Evolutionary conservation across 1,140 invertebrate genomes (phyloP).

Genomic region (Globodera ellingtonae): DNA sequence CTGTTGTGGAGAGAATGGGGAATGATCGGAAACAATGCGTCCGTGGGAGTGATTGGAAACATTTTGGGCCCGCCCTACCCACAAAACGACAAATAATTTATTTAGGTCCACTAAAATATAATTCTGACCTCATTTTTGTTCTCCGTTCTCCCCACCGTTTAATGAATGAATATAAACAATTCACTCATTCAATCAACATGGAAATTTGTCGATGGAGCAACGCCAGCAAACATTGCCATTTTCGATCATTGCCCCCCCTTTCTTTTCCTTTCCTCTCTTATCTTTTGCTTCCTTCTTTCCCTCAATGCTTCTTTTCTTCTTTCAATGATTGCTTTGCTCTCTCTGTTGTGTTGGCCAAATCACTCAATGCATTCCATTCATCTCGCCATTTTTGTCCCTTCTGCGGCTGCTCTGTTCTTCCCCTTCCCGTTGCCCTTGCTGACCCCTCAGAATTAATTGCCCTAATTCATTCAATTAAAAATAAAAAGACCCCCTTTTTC

Average conservation of each 20-base stretch:
- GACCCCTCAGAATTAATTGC: not conserved
- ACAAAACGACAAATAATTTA: not conserved
- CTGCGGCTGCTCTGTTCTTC: too few relatives aligned
- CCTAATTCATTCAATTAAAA: not conserved
- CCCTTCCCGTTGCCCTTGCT: too few relatives aligned
- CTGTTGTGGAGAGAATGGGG: too few relatives aligned
- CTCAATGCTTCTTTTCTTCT: not conserved
- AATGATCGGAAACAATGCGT: too few relatives aligned
- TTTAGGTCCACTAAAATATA: not conserved
- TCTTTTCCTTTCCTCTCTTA: not conserved
- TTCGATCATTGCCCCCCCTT: not conserved
- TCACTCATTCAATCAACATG: not conserved
- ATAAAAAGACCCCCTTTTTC: not conserved
- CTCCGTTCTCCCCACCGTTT: too few relatives aligned
- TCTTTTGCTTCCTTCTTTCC: not conserved
- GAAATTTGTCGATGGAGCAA: not conserved
- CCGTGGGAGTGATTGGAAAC: too few relatives aligned
- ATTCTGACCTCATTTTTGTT: not conserved
- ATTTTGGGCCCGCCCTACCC: not conserved
- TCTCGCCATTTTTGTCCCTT: not conserved
- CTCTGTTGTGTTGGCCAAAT: not conserved
- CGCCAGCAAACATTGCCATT: not conserved
- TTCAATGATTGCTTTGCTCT: not conserved
- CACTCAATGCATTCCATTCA: not conserved
- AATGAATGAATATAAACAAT: not conserved